phyloP scores from a whole-genome alignment of 1,140 invertebrate species.

The Zophobas atratus region DNA sequence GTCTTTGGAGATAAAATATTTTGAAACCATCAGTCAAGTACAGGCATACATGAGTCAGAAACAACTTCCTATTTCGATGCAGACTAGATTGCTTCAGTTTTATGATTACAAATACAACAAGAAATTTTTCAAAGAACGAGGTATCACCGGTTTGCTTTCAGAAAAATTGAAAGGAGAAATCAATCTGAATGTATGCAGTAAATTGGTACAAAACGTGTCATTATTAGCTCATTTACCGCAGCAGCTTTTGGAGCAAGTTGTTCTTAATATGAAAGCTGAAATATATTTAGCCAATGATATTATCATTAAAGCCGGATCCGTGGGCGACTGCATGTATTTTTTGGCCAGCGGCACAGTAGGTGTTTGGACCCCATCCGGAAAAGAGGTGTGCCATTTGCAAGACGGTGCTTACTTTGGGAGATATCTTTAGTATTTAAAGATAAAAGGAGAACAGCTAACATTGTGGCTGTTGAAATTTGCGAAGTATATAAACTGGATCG shows the following conservation, averaged over 20 bases:
- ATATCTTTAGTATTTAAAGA: conserved; percentile 70
- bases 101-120: conserved; percentile 27
- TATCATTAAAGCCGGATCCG: conserved; percentile 71
- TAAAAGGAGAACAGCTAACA: conserved; percentile 69
- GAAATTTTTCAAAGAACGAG: conserved; percentile 16
- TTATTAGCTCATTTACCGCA: conserved; percentile 2
- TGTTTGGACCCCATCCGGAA: conserved; percentile 72
- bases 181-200: conserved; percentile 22
- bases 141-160: conserved; percentile 6
- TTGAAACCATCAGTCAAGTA: conserved; percentile 25
- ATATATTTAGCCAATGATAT: conserved; percentile 62
- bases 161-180: conserved; percentile 15
- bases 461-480: conserved; percentile 73
- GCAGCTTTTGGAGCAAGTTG: conserved; percentile 44
- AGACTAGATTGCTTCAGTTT: conserved; percentile 12
- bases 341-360: conserved; percentile 73
- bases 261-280: conserved; percentile 57
- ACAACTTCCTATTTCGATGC: conserved; percentile 13
- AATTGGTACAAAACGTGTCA: conserved; percentile 13
- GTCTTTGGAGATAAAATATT: conserved; percentile 19
- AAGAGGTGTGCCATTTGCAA: conserved; percentile 69
- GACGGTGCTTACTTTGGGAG: conserved; percentile 66
- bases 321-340: conserved; percentile 76
- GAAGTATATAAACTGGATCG: conserved; percentile 70
- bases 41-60: conserved; percentile 27